Base-by-base conservation (phyloP, 2,113 vertebrate species). In the Xiphias gladius region DNA sequence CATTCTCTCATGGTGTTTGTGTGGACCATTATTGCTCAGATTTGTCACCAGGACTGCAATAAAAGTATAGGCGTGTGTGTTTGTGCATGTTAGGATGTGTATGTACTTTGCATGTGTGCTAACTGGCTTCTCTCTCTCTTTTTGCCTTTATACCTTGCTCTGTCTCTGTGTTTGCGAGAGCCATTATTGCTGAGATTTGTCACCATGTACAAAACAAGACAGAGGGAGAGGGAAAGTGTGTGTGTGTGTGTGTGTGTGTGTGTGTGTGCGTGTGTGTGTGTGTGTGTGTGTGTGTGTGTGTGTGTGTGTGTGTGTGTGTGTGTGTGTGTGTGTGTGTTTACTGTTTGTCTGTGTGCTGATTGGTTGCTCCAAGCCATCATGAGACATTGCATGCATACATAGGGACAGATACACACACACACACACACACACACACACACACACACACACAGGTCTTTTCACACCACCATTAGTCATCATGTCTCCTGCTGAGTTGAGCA, bases 401-500 rank as follows among this genome's bases (percentile, higher is more conserved):
- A 22, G 7, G 11, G 24, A 50, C n/a, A 59, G n/a, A 30, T 17
- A 54, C 24, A 62, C 24, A 28, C 16, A 75, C 62, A 64, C 26
- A 70, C 48, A 61, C 72, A 67, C 46, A 65, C 55, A 63, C 30
- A 81, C 19, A 70, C 62, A 59, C 43, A 55, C 77, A 57, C 41
- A 55, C 58, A 28, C 37, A 55, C 77, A 57, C 41, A 55, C 58
- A 28, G 10, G 37, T 83, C 50, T 67, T 76, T 79, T n/a, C 32
- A 63, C 74, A 48, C 30, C 28, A 12, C 39, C 41, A 84, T 90
- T 85, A 91, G 70, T 90, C 69, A 66, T 86, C 69, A 52, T 35
- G 82, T 83, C 84, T 86, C 91, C 78, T 35, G 67, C 86, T 84
- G 73, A 77, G 75, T 59, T n/a, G 26, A 82, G 66, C 78, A 63